Base-by-base conservation (phyloP, 2,113 vertebrate genomes). In the Elephas maximus region DNA sequence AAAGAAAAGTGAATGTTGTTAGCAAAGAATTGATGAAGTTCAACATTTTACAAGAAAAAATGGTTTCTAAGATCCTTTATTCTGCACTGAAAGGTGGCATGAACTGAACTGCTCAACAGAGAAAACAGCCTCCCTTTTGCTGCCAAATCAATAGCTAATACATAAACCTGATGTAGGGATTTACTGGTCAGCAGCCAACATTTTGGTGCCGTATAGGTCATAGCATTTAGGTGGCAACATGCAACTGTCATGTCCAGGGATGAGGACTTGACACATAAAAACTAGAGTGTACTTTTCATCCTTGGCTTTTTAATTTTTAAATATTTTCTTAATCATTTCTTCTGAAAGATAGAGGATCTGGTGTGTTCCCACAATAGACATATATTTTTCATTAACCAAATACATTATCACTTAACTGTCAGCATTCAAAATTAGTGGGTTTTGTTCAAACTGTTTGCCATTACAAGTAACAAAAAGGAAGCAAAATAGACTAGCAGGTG, bases 301-400 rank as follows among this genome's bases (percentile, higher is more conserved):
- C 37, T 87, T 73, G 92, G 45, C 48, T 90, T 17, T 82, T 91
- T 8, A 57, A 44, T 88, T 21, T 93, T 69, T 62, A 92, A 51
- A 45, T 76, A 30, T 62, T 76, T 92, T 57, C 33, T 81, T 76
- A 93, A 69, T 84, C 53, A 88, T 37, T 60, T 2, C 11, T 83
- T 23, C 53, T 51, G 51, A 57, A 86, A 96, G 37, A 80, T 4
- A 93, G 23, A 41, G 24, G 6, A 28, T 89, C 15, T 69, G 37
- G 5, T 45, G 0, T 83, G 23, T 74, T 94, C 91, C n/a, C 33
- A 62, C n/a, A 45, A 91, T 24, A 82, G 67, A 41, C 20, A 53
- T 41, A 88, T 95, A 1, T 93, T 85, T 83, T 82, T 86, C 20
- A 87, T 83, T 65, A 79, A 41, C 18, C 26, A 87, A 93, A 91